These are phyloP conservation scores for Subacronicta megacephala DNA, from an alignment of 2,888 invertebrate species.

Conservation along the genomic window DNA sequence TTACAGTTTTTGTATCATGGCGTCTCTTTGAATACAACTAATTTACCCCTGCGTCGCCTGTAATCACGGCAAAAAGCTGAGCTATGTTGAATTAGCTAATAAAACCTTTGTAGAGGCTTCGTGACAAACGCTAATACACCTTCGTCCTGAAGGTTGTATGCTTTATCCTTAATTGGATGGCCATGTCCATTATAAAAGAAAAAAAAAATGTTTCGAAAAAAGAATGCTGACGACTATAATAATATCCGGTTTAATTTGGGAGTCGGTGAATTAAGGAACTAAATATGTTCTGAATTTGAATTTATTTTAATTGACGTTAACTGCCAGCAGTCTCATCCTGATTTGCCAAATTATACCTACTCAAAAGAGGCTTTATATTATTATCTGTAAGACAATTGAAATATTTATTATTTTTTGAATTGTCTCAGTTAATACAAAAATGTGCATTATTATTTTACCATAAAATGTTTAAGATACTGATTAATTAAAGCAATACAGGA, in stretches of 20 bases:
- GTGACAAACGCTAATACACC: constrained; percentile 67
- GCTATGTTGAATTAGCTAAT: constrained; percentile 63
- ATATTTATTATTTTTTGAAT: constrained; percentile 6
- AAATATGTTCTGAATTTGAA: not conserved
- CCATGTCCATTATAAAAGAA: constrained; percentile 54
- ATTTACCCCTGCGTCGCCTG: constrained; percentile 34
- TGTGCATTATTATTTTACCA: constrained; percentile 8
- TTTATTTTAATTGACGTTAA: not conserved
- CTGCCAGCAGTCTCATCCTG: not conserved
- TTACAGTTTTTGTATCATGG: constrained; percentile 12
- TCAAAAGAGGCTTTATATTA: too few species aligned
- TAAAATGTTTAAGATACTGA: constrained; percentile 25
- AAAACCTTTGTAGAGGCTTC: constrained; percentile 62
- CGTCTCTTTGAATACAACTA: constrained; percentile 35
- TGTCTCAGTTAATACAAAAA: constrained; percentile 2
- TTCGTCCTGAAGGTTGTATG: constrained; percentile 63
- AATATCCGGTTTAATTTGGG: not conserved
- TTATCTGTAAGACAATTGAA: too few species aligned
- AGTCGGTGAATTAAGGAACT: not conserved
- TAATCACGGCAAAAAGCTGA: constrained; percentile 52
- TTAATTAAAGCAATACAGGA: constrained; percentile 21
- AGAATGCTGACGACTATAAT: constrained; percentile 1
- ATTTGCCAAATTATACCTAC: too few species aligned
- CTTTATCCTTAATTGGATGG: constrained; percentile 75
- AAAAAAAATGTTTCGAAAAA: constrained; percentile 23